These are phyloP conservation scores for Remorina albescens DNA, from an alignment of 2,797 vertebrate genomes.

Conservation along the genomic window DNA sequence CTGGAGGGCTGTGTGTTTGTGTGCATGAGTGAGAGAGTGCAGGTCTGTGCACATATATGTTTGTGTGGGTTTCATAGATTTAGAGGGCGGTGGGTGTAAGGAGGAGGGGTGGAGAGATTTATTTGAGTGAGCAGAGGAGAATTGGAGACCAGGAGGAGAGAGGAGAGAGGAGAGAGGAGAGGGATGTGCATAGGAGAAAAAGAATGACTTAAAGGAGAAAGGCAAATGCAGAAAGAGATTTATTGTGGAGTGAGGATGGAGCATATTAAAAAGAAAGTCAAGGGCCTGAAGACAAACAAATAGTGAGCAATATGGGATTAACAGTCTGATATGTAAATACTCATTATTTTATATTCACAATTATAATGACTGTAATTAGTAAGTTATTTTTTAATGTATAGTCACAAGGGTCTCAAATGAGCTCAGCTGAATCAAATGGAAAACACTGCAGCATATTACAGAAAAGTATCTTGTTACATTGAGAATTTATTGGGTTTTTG, in stretches of 20 bases:
- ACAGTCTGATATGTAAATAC: conserved; percentile 56
- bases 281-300: conserved; percentile 57
- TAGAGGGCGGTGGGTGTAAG: conserved; percentile 20
- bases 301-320: conserved; percentile 49
- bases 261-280: conserved; percentile 75
- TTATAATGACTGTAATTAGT: background rate
- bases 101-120: conserved; percentile 66
- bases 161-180: conserved; percentile 55
- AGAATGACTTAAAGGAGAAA: conserved; percentile 59
- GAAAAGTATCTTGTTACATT: background rate
- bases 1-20: conserved; percentile 78
- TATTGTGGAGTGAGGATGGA: conserved; percentile 64
- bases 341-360: conserved; percentile 3
- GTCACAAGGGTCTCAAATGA: conserved; percentile 8
- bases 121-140: conserved; percentile 79
- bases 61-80: conserved; percentile 73
- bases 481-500: background rate
- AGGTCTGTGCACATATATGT: conserved; percentile 68
- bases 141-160: conserved; percentile 68
- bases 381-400: conserved; percentile 19
- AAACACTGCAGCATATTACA: conserved; percentile 1
- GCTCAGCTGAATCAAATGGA: conserved; percentile 1
- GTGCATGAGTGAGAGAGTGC: conserved; percentile 44
- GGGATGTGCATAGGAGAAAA: conserved; percentile 57
- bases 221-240: conserved; percentile 69